These are phyloP conservation scores for Caranx melampygus DNA, from an alignment of 2,113 vertebrate species.

Conservation along the genomic window DNA sequence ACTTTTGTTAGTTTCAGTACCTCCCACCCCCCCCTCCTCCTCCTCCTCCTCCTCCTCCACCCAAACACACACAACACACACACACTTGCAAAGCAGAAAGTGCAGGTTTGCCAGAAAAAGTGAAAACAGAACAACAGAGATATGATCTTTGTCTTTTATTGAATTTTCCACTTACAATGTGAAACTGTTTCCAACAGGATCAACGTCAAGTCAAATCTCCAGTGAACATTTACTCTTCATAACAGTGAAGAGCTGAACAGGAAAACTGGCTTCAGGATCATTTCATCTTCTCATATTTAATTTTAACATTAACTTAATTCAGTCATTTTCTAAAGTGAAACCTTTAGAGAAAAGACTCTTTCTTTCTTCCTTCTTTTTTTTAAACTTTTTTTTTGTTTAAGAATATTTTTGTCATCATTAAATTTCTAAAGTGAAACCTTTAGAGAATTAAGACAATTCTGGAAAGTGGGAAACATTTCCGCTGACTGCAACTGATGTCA, in stretches of 20 bases:
- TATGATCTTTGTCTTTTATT: slow-evolving; percentile 49
- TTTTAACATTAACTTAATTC: slow-evolving; percentile 24
- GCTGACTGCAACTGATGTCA: slow-evolving; percentile 72
- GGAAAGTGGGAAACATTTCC: slow-evolving; percentile 79
- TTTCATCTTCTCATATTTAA: slow-evolving; percentile 14
- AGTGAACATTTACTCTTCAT: slow-evolving; percentile 12
- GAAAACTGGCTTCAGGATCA: slow-evolving; percentile 19
- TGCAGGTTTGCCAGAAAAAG: slow-evolving; percentile 18
- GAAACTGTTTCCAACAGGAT: slow-evolving; percentile 39
- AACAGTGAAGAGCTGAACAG: neutral
- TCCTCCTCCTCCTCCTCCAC: neutral
- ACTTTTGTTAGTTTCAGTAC: slow-evolving; percentile 41
- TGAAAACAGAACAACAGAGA: slow-evolving; percentile 18
- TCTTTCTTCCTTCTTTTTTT: slow-evolving; percentile 2
- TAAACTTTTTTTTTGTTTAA: slow-evolving; percentile 21
- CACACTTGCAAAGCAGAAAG: neutral
- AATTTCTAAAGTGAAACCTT: slow-evolving; percentile 86
- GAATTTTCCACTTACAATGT: slow-evolving; percentile 19
- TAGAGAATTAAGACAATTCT: slow-evolving; percentile 82
- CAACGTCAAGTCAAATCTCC: slow-evolving; percentile 19
- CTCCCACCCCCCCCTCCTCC: neutral
- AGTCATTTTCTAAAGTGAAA: slow-evolving; percentile 66
- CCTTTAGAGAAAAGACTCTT: slow-evolving; percentile 54
- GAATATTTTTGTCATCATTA: slow-evolving; percentile 53
- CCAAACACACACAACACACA: slow-evolving; percentile 15